phyloP scores from a whole-genome alignment of 2,888 invertebrate genomes.

The Andrena hattorfiana region DNA sequence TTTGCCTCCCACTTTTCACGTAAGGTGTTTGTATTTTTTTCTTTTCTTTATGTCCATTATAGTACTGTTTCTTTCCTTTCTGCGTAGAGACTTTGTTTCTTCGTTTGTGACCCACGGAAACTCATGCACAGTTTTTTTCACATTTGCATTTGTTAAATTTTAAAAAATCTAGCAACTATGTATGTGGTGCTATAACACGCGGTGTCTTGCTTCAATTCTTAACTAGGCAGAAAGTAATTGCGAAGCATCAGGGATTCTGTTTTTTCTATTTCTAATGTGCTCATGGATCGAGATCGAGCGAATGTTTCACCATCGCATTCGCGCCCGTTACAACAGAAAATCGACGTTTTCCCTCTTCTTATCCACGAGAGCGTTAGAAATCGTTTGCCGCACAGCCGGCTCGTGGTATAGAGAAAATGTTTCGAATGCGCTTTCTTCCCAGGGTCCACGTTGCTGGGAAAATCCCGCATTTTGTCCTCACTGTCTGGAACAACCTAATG shows the following conservation, averaged over 20 bases:
- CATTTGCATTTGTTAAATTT: too few relatives aligned
- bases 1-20: neutral
- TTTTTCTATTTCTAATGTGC: neutral
- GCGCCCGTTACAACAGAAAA: neutral
- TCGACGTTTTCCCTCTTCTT: neutral
- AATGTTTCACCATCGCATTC: neutral
- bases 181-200: too few relatives aligned
- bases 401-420: neutral
- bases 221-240: neutral
- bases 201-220: too few relatives aligned
- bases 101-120: too few relatives aligned
- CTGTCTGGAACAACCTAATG: conserved; percentile 85
- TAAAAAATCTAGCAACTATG: neutral
- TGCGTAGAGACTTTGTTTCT: too few relatives aligned
- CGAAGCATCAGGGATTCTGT: neutral
- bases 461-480: conserved; percentile 68
- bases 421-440: neutral
- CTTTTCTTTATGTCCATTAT: neutral
- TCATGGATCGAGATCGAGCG: neutral
- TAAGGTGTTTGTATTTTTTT: neutral
- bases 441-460: conserved; percentile 22
- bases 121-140: too few relatives aligned
- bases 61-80: neutral
- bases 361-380: neutral
- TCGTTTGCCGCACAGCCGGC: neutral